Percentiles rank a stretch among this genome's conserved stretches.
Conservation (phyloP, 2,888 invertebrate genomes). For the Lissocephala sabroskyi region DNA sequence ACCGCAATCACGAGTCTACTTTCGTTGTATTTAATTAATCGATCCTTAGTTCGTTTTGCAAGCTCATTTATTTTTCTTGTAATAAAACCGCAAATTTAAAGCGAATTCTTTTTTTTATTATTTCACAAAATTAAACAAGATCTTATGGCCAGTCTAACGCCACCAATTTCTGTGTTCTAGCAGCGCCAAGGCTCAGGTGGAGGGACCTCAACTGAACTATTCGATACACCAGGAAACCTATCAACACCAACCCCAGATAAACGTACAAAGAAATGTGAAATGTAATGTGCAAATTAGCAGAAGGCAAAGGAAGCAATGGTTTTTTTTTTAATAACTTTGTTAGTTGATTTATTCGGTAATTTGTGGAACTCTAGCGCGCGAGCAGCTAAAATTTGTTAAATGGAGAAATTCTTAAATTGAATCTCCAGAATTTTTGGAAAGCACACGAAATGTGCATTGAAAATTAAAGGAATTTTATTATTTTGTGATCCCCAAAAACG, state of each 20-base stretch:
- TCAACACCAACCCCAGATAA: conserved; percentile 15
- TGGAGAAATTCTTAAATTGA: no score
- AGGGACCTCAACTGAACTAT: neutral
- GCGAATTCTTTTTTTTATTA: conserved; percentile 4
- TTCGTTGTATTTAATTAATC: neutral
- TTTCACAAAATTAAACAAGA: conserved; percentile 34
- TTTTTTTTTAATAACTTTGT: conserved; percentile 48
- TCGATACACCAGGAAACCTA: no score
- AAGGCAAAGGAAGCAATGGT: conserved; percentile 37
- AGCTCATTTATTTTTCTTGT: neutral
- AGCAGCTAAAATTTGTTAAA: conserved; percentile 15
- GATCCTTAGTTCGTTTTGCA: neutral
- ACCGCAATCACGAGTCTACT: neutral
- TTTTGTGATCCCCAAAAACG: no score
- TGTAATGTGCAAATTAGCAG: conserved; percentile 36
- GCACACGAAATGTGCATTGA: no score
- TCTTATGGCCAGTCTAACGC: no score
- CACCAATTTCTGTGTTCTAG: no score
- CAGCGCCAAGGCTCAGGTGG: no score
- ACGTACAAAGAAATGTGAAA: conserved; percentile 31
- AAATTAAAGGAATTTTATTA: no score
- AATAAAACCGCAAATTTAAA: neutral
- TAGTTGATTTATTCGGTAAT: conserved; percentile 52
- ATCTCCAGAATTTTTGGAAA: no score
- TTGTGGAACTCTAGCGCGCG: conserved; percentile 49